Percentiles rank a stretch among this genome's conserved stretches.
phyloP scores from a whole-genome alignment of 1,140 invertebrate species.

The Zaprionus capensis region DNA sequence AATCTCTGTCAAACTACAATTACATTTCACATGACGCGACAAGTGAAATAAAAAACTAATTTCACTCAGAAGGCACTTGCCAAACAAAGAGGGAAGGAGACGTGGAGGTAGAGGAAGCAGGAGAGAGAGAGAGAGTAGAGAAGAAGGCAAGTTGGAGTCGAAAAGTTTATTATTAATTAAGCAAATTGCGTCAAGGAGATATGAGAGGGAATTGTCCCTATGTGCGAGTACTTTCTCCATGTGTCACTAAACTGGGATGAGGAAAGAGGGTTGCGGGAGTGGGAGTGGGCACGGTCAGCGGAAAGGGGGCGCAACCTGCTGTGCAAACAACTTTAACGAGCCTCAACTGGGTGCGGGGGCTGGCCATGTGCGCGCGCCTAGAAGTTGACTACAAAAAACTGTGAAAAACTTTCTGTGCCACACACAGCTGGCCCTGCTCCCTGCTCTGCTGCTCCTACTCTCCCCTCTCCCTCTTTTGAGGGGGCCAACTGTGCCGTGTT shows the following conservation, averaged over 20 bases:
- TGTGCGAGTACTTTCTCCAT: slow-evolving; percentile 38
- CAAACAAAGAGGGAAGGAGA: not conserved
- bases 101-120: too few relatives aligned
- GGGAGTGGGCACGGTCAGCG: not conserved
- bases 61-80: slow-evolving; percentile 39
- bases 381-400: slow-evolving; percentile 37
- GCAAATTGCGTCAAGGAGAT: slow-evolving; percentile 69
- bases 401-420: slow-evolving; percentile 56
- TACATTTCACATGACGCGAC: slow-evolving; percentile 5
- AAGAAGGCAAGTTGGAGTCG: slow-evolving; percentile 3
- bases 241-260: slow-evolving; percentile 35
- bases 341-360: not conserved
- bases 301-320: not conserved
- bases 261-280: not conserved
- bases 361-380: slow-evolving; percentile 60
- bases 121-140: not conserved
- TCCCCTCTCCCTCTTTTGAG: not conserved
- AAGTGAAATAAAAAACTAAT: slow-evolving; percentile 45
- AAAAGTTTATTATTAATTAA: slow-evolving; percentile 76
- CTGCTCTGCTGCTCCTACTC: too few relatives aligned
- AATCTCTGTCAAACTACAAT: slow-evolving; percentile 10
- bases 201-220: slow-evolving; percentile 43
- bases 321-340: slow-evolving; percentile 34
- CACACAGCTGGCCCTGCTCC: not conserved
- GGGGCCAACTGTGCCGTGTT: slow-evolving; percentile 34